These are phyloP conservation scores for Pollenia angustigena DNA, from an alignment of 2,888 invertebrate species.

Conservation along the genomic window DNA sequence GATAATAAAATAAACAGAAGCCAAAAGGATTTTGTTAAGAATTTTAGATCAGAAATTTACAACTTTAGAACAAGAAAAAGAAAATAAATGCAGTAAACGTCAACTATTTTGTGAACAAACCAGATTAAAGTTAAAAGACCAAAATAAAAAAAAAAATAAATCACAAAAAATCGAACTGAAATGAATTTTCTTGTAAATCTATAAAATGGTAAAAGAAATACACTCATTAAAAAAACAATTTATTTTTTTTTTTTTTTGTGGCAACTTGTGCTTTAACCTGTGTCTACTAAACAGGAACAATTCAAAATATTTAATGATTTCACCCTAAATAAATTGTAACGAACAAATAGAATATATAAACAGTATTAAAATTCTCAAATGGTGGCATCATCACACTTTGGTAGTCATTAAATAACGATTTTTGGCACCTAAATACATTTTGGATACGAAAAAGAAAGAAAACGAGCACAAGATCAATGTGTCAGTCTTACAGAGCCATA, in stretches of 20 bases:
- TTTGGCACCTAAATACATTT: slow-evolving; percentile 44
- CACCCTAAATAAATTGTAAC: slow-evolving; percentile 48
- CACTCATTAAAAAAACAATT: slow-evolving; percentile 35
- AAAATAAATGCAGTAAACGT: slow-evolving; percentile 62
- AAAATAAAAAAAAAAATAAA: not conserved
- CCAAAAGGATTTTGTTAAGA: slow-evolving; percentile 71
- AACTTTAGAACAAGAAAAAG: slow-evolving; percentile 7
- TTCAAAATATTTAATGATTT: slow-evolving; percentile 45
- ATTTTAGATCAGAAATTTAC: slow-evolving; percentile 51
- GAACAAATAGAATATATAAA: slow-evolving; percentile 24
- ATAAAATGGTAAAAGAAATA: slow-evolving; percentile 39
- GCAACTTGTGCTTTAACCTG: slow-evolving; percentile 43
- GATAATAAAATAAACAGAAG: slow-evolving; percentile 71
- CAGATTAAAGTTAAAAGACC: slow-evolving; percentile 51
- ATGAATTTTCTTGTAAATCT: slow-evolving; percentile 37
- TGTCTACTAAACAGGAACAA: not conserved
- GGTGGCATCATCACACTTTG: slow-evolving; percentile 66
- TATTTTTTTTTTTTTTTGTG: slow-evolving; percentile 6
- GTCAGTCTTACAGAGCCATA: slow-evolving; percentile 1
- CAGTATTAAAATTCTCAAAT: slow-evolving; percentile 20
- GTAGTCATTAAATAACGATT: slow-evolving; percentile 56
- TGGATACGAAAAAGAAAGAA: slow-evolving; percentile 1
- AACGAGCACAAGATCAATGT: slow-evolving; percentile 9
- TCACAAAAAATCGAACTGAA: slow-evolving; percentile 17
- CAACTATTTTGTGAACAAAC: slow-evolving; percentile 49